phyloP scores from a whole-genome alignment of 1,140 invertebrate genomes.

The Lasaia peninsularis region DNA sequence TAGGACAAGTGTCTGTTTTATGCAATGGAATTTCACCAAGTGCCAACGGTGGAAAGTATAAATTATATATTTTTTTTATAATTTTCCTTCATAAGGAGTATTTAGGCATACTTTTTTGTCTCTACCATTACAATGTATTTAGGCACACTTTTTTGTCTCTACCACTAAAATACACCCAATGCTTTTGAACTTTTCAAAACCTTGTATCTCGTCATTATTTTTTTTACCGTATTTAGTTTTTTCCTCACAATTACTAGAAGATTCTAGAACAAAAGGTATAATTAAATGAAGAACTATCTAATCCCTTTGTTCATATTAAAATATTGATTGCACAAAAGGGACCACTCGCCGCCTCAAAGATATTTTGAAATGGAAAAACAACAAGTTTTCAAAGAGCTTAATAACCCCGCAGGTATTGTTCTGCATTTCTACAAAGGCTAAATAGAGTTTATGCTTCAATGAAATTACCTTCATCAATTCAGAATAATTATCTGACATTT shows the following conservation, averaged over 20 bases:
- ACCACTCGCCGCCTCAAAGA: not conserved
- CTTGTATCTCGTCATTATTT: too few relatives aligned
- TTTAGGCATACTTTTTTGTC: too few relatives aligned
- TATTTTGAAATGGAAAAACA: slow-evolving; percentile 12
- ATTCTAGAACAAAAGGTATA: not conserved
- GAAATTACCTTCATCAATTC: not conserved
- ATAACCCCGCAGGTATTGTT: slow-evolving; percentile 12
- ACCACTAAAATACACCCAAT: too few relatives aligned
- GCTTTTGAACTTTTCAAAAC: too few relatives aligned
- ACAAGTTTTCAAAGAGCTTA: slow-evolving; percentile 8
- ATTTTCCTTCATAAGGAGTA: too few relatives aligned
- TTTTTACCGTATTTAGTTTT: too few relatives aligned
- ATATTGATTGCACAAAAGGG: not conserved
- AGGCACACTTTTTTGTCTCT: too few relatives aligned
- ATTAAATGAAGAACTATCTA: not conserved
- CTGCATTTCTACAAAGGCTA: slow-evolving; percentile 2
- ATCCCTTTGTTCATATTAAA: not conserved
- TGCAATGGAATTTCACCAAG: too few relatives aligned
- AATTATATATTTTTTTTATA: too few relatives aligned
- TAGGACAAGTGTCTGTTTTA: too few relatives aligned
- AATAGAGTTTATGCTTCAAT: not conserved
- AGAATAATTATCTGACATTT: not conserved
- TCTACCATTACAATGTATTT: too few relatives aligned
- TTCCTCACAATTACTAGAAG: not conserved
- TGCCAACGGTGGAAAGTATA: too few relatives aligned